Evolutionary conservation across 2,113 vertebrate species (phyloP).

Genomic region (Indicator maculatus): DNA sequence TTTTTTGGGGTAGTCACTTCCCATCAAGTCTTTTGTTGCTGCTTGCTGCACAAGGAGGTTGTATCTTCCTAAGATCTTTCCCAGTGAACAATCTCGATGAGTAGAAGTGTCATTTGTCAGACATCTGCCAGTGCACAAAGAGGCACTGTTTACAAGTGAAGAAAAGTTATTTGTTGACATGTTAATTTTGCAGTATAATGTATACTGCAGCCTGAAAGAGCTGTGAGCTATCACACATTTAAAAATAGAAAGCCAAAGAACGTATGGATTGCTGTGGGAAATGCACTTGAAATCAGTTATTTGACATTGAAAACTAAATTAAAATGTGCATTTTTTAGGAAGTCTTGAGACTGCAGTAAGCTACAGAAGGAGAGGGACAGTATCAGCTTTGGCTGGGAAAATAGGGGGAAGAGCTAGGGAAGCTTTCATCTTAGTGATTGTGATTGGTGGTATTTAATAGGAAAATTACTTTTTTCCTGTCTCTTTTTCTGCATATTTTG

Average conservation of each 20-base stretch:
- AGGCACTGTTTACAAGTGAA: slow-evolving; percentile 41
- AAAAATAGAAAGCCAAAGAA: slow-evolving; percentile 19
- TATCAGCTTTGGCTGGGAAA: background rate
- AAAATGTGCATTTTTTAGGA: background rate
- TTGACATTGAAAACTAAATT: slow-evolving; percentile 43
- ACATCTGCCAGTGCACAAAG: slow-evolving; percentile 34
- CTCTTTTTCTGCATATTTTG: background rate
- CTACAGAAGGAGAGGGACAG: background rate
- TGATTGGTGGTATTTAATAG: background rate
- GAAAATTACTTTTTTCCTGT: background rate
- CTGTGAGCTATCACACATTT: background rate
- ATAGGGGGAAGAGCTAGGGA: background rate
- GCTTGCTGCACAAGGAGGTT: background rate
- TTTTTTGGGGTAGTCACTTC: slow-evolving; percentile 50
- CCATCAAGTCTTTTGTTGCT: slow-evolving; percentile 13
- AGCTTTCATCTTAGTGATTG: background rate
- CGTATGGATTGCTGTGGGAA: slow-evolving; percentile 26
- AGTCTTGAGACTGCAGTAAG: background rate
- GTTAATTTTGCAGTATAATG: slow-evolving; percentile 48
- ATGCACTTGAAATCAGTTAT: slow-evolving; percentile 25
- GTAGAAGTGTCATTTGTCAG: background rate
- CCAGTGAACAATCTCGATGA: slow-evolving; percentile 20
- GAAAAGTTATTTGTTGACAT: slow-evolving; percentile 53
- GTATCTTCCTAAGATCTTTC: background rate
- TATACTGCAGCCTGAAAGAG: slow-evolving; percentile 12